Base-by-base conservation (phyloP, 2,888 invertebrate species). In the Protophormia terraenovae region DNA sequence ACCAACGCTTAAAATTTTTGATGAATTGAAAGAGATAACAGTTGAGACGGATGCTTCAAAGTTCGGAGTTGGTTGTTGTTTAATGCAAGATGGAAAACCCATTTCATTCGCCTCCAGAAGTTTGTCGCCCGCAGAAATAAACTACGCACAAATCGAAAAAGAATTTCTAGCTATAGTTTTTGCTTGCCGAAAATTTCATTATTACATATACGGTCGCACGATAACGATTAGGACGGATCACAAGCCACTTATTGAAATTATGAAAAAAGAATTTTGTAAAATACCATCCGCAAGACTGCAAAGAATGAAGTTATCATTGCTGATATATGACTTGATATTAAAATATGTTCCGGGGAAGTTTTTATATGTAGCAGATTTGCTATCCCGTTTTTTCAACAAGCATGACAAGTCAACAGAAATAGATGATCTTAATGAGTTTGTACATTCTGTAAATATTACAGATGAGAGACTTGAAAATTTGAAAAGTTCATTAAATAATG, bases 71-170 rank as follows among this genome's bases (percentile, higher is more conserved):
- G 76, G 64, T 0, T 76, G 89, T 41, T 84, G 79, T 82, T 66
- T 92, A 8, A 47, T 91, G 41, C 92, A 92, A 83, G 84, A 89
- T n/a, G 89, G 88, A 10, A 86, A 87, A 45, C 90, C 89, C 10
- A 86, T 91, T n/a, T 88, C 89, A 35, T 91, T 89, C 88, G 90
- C 90, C 12, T 91, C 90, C 8, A 84, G 89, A 84, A 89, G 88
- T 32, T 76, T 55, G 12, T 12, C 53, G 5, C 32, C 32, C 12
- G 22, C 69, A 7, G 69, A 69, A 90, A 16, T 88, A 81, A 89
- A 88, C 24, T 91, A 90, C 81, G 87, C 91, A 3, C 91, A 92
- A 87, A 91, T 92, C 14, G 91, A 92, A 87, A 92, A 92, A 82
- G 90, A 92, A 85, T 75, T 91, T 10, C 85, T 92, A 75, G 90